phyloP scores from a whole-genome alignment of 2,888 invertebrate genomes.

The Spilarctia lutea region DNA sequence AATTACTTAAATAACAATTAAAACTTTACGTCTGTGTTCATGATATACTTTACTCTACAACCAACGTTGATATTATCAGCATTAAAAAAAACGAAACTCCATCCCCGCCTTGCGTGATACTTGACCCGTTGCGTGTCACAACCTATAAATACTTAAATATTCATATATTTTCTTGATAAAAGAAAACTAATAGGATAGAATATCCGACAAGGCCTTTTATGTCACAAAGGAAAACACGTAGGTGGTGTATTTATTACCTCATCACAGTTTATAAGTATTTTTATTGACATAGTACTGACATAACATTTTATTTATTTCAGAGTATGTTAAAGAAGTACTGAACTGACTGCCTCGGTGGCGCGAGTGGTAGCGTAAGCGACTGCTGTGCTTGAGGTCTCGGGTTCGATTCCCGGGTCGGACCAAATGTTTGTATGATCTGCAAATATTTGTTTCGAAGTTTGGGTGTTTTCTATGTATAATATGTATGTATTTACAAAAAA shows the following conservation, averaged over 20 bases:
- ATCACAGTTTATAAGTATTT: neutral
- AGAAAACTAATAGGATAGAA: neutral
- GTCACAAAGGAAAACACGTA: neutral
- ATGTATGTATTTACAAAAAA: no score
- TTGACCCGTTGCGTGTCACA: constrained; percentile 1
- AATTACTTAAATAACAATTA: no score
- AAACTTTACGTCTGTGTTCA: neutral
- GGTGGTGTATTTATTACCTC: neutral
- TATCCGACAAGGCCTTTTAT: neutral
- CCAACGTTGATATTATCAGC: neutral
- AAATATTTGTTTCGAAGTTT: no score
- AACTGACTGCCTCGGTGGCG: no score
- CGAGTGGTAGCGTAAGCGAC: no score
- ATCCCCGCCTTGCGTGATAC: neutral
- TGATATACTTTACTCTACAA: neutral
- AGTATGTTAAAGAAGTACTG: neutral
- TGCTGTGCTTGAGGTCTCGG: no score
- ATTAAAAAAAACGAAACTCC: neutral
- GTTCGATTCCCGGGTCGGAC: no score
- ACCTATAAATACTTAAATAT: neutral
- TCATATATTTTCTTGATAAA: neutral
- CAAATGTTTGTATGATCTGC: no score
- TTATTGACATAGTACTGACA: neutral
- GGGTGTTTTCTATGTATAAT: no score
- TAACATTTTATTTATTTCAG: neutral